Evolutionary conservation across 2,797 vertebrate species (phyloP), one percentile per base, ranked within the genome.

Genomic region (Staurois parvus): DNA sequence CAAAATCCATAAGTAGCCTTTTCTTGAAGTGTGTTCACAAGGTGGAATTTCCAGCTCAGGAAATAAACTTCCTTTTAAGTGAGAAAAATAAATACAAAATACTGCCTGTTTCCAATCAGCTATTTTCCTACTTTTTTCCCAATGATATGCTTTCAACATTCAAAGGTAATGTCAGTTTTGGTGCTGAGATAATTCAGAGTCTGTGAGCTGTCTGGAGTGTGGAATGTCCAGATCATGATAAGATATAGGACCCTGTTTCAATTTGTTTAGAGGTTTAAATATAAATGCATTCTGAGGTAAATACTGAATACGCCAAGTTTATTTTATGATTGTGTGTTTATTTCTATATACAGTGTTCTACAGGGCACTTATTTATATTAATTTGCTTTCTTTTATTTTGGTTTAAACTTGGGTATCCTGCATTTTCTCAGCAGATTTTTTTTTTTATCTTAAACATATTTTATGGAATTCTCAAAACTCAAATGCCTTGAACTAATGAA

Each of bases 1-100:
- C 66, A 30, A 76, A 74, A 86, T 76, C 28, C 9, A 30, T 73
- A 15, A 28, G 34, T 64, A 72, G 52, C 48, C 74, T 86, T 86
- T 72, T 37, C 45, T 86, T 81, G 66, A 76, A 77, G 66, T 81
- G 45, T 76, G 28, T 85, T 85, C 81, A 66, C 79, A 81, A 81
- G 79, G 52, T 77, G 40, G 59, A 17, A 77, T 86, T 86, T 86
- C 64, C 52, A 69, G 30, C 42, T n/a, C 59, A 24, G 29, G 74
- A 77, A 77, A 76, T 77, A 37, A 66, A 72, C 34, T 48, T 70
- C 73, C 52, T 82, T 86, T 86, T 70, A 66, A 66, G 24, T 82
- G 56, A 24, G 37, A 37, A 52, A 42, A 70, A 77, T 76, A 80
- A 84, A 84, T 48, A 59, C 64, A 67, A 28, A 28, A 21, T 34